A percentile compares a stretch with the other conserved stretches of the same genome.
Evolutionary conservation across 1,140 invertebrate genomes (phyloP).

Genomic region (Diorhabda elongata): DNA sequence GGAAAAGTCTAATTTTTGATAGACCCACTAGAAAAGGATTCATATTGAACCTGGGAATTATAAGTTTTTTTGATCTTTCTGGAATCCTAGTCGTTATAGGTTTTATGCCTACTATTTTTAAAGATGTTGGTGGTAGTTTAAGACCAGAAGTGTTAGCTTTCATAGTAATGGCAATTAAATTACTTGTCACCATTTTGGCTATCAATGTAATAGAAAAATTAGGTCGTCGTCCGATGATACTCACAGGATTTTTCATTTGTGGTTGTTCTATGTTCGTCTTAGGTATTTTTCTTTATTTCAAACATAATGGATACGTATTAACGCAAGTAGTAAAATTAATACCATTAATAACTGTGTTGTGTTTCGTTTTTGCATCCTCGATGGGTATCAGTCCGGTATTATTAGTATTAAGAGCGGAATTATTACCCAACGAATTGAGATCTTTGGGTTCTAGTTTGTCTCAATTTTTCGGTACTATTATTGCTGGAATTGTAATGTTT

Average conservation of each 20-base stretch:
- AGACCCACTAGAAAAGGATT: slow-evolving; percentile 60
- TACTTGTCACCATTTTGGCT: slow-evolving; percentile 64
- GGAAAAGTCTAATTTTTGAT: slow-evolving; percentile 12
- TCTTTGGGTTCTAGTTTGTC: slow-evolving; percentile 70
- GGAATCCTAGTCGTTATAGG: slow-evolving; percentile 54
- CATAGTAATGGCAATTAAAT: slow-evolving; percentile 69
- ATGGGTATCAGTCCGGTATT: slow-evolving; percentile 77
- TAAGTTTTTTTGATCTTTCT: slow-evolving; percentile 71
- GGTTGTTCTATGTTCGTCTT: slow-evolving; percentile 48
- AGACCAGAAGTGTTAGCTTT: slow-evolving; percentile 73
- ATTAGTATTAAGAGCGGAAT: slow-evolving; percentile 80
- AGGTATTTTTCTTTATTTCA: slow-evolving; percentile 61
- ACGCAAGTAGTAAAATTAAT: slow-evolving; percentile 55
- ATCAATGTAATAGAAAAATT: slow-evolving; percentile 62
- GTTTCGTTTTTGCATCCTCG: slow-evolving; percentile 66
- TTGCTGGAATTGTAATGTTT: neutral
- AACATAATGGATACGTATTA: slow-evolving; percentile 47
- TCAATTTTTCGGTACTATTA: neutral
- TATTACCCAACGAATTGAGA: slow-evolving; percentile 74
- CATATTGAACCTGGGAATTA: slow-evolving; percentile 64
- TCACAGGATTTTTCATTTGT: slow-evolving; percentile 66
- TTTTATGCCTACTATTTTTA: slow-evolving; percentile 2
- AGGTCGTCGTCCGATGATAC: slow-evolving; percentile 67
- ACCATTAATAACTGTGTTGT: slow-evolving; percentile 59
- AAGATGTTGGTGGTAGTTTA: neutral